These are phyloP conservation scores for Apis dorsata DNA, from an alignment of 1,140 invertebrate species.

Conservation along the genomic window DNA sequence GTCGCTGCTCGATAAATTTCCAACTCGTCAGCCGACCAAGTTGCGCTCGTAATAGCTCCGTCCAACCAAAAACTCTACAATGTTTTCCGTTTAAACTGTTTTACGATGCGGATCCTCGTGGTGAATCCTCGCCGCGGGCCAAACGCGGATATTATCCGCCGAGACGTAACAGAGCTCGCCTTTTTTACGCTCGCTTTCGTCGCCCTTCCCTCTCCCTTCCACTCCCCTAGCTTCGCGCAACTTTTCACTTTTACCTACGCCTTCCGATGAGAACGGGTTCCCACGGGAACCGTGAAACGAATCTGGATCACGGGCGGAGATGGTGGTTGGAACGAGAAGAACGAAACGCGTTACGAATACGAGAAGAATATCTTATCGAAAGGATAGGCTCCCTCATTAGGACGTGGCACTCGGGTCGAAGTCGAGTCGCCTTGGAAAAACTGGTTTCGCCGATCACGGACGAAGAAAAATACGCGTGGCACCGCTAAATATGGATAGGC, in stretches of 20 bases:
- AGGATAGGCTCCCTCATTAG: conserved; percentile 27
- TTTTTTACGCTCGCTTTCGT: conserved; percentile 24
- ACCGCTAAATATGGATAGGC: conserved; percentile 55
- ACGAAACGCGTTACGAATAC: conserved; percentile 14
- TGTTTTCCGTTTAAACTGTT: conserved; percentile 24
- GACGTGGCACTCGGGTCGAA: neutral
- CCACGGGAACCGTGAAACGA: conserved; percentile 25
- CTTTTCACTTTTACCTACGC: conserved; percentile 36
- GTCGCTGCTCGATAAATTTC: conserved; percentile 26
- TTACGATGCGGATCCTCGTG: conserved; percentile 7
- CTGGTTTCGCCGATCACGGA: conserved; percentile 32
- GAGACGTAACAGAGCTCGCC: neutral
- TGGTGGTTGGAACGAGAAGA: neutral
- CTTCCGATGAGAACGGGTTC: neutral
- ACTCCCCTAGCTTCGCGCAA: neutral
- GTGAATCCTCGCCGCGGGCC: neutral
- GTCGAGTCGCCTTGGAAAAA: conserved; percentile 36
- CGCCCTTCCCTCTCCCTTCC: neutral
- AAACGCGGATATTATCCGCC: conserved; percentile 13
- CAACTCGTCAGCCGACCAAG: conserved; percentile 7
- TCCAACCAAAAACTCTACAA: conserved; percentile 18
- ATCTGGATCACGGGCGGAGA: neutral
- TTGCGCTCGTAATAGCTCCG: neutral
- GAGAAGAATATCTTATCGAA: conserved; percentile 42
- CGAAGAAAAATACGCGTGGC: conserved; percentile 21